phyloP scores from a whole-genome alignment of 1,140 invertebrate genomes.

The Lepidurus couesii region DNA sequence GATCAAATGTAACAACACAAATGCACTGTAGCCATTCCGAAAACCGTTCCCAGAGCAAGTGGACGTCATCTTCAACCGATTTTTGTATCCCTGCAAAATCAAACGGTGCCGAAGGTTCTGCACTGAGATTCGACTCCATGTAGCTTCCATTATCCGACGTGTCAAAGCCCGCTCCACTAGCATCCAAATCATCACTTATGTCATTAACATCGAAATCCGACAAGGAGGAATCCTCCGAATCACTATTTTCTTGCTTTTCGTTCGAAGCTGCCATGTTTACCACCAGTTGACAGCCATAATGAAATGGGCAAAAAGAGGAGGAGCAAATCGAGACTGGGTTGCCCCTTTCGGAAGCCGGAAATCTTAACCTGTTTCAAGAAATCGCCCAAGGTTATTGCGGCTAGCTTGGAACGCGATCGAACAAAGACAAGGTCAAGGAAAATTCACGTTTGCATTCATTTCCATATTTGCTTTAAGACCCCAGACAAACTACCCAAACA shows the following conservation, averaged over 20 bases:
- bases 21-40: constrained; percentile 94
- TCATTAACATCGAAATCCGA: constrained; percentile 31
- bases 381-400: background rate
- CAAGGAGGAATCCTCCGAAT: constrained; percentile 31
- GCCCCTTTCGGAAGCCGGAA: background rate
- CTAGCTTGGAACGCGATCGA: background rate
- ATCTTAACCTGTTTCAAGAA: background rate
- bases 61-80: background rate
- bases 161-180: constrained; percentile 5
- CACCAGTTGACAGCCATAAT: background rate
- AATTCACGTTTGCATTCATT: background rate
- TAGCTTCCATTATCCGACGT: constrained; percentile 23
- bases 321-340: background rate
- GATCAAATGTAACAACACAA: constrained; percentile 95
- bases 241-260: constrained; percentile 25
- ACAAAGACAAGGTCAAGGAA: background rate
- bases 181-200: constrained; percentile 22
- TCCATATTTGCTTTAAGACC: background rate
- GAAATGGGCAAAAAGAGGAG: background rate
- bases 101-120: background rate
- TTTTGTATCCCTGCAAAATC: background rate
- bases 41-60: constrained; percentile 59
- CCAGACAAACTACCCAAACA: too few species aligned
- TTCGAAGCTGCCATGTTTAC: constrained; percentile 17
- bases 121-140: constrained; percentile 1